Percentiles rank a stretch among this genome's conserved stretches.
Evolutionary conservation across 2,888 invertebrate genomes (phyloP).

Genomic region (Gastrophysa polygoni): DNA sequence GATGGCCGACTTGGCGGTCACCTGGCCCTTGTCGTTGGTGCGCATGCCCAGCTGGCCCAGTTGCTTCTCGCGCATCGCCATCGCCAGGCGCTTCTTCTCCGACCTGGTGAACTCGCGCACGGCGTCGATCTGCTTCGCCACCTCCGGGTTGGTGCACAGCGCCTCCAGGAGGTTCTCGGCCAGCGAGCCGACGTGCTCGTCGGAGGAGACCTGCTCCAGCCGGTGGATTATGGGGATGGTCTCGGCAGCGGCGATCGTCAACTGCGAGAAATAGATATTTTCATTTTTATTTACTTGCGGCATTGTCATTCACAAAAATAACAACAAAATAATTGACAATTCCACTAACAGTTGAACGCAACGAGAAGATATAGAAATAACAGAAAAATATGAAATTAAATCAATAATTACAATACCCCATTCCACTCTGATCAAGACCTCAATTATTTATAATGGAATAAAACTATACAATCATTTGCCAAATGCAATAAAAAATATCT

Average conservation of each 20-base stretch:
- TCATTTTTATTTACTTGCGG: no score
- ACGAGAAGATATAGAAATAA: no score
- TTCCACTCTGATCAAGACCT: no score
- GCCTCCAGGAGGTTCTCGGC: slow-evolving; percentile 95
- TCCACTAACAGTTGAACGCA: no score
- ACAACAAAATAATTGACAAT: no score
- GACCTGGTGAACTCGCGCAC: slow-evolving; percentile 92
- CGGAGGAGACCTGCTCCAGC: slow-evolving; percentile 95
- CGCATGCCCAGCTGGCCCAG: slow-evolving; percentile 93
- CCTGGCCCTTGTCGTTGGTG: slow-evolving; percentile 89
- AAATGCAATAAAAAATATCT: no score
- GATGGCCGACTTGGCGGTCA: slow-evolving; percentile 87
- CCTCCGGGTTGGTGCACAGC: slow-evolving; percentile 76
- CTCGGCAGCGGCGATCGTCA: slow-evolving; percentile 85
- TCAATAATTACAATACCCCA: no score
- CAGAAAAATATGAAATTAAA: no score
- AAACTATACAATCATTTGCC: no score
- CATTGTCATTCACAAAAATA: no score
- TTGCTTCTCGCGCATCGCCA: slow-evolving; percentile 97
- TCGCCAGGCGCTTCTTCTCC: slow-evolving; percentile 96
- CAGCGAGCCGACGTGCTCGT: slow-evolving; percentile 94
- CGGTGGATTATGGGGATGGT: slow-evolving; percentile 95
- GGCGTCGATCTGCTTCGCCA: slow-evolving; percentile 86
- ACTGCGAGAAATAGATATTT: slow-evolving; percentile 57
- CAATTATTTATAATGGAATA: no score